phyloP scores from a whole-genome alignment of 2,113 vertebrate genomes.

The Xyrauchen texanus region DNA sequence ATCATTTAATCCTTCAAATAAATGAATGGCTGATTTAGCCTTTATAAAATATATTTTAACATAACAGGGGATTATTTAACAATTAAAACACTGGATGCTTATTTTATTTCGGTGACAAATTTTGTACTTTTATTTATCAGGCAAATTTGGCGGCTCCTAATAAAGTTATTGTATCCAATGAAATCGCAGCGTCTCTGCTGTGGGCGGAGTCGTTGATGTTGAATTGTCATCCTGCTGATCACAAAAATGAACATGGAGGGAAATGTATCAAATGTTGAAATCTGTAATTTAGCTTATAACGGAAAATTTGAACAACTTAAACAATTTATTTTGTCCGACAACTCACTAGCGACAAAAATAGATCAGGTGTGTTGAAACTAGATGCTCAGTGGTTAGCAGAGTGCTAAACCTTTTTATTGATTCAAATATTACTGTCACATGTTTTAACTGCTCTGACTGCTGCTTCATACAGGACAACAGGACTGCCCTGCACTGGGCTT shows the following conservation, averaged over 20 bases:
- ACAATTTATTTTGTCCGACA: conserved; percentile 77
- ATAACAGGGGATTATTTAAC: too few relatives aligned
- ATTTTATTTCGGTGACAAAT: too few relatives aligned
- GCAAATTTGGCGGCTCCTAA: neutral
- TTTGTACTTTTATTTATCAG: neutral
- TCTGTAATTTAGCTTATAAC: conserved; percentile 87
- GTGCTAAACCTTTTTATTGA: neutral
- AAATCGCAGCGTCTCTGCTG: neutral
- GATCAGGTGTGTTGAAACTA: conserved; percentile 90
- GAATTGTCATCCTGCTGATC: neutral
- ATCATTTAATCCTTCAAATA: too few relatives aligned
- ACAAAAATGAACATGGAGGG: conserved; percentile 73
- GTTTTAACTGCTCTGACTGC: neutral
- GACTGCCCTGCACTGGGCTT: conserved; percentile 92
- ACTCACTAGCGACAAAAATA: conserved; percentile 77
- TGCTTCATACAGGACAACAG: conserved; percentile 78
- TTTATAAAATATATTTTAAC: too few relatives aligned
- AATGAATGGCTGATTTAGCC: too few relatives aligned
- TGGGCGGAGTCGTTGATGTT: neutral
- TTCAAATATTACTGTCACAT: neutral
- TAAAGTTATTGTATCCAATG: conserved; percentile 1
- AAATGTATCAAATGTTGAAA: conserved; percentile 82
- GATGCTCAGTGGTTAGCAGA: conserved; percentile 27
- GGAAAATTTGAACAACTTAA: conserved; percentile 85
- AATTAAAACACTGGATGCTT: too few relatives aligned